Conservation (phyloP, 2,888 invertebrate genomes). For the Candidula unifasciata region DNA sequence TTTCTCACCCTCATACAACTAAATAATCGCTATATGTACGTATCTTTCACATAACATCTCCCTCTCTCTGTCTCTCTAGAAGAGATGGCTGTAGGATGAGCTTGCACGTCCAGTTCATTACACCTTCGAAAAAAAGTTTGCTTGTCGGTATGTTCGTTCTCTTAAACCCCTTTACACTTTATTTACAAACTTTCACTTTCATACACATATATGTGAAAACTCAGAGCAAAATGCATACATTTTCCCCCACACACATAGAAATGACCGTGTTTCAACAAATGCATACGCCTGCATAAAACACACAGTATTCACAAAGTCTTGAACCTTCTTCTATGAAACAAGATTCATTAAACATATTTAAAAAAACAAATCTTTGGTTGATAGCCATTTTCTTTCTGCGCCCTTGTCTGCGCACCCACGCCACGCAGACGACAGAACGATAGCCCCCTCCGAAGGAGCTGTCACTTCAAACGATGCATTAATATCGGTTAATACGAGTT, state of each 20-base stretch:
- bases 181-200: not conserved
- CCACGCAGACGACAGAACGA: too few species aligned
- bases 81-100: too few species aligned
- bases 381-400: slow-evolving; percentile 2
- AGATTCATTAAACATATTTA: not conserved
- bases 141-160: not conserved
- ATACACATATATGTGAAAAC: slow-evolving; percentile 4
- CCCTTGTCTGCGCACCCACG: too few species aligned
- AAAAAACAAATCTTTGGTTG: slow-evolving; percentile 21
- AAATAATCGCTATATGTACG: not conserved
- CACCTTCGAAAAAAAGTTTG: not conserved
- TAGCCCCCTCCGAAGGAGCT: too few species aligned
- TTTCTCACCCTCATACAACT: not conserved
- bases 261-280: not conserved
- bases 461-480: too few species aligned
- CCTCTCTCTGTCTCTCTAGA: not conserved
- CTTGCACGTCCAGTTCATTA: not conserved
- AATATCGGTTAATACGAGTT: too few species aligned
- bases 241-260: not conserved
- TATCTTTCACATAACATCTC: not conserved
- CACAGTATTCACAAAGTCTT: not conserved
- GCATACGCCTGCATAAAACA: slow-evolving; percentile 20
- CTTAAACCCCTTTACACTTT: not conserved
- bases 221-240: slow-evolving; percentile 9
- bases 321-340: not conserved